Base-by-base conservation (phyloP, 2,797 vertebrate species). In the Scleropages formosus region DNA sequence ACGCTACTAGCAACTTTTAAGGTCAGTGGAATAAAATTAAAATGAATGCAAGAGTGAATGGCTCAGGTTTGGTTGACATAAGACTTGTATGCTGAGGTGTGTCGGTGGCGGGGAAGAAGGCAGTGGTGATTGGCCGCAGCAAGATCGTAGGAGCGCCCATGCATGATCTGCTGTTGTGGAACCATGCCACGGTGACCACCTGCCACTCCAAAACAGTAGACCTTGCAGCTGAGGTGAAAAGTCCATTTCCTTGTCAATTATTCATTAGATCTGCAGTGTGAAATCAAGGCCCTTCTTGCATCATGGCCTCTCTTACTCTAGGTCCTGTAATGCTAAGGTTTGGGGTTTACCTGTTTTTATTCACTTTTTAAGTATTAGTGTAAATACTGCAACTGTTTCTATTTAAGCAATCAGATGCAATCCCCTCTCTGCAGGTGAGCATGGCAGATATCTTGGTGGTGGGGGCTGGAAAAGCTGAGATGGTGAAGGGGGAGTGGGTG, bases 81-180 rank as follows among this genome's bases (percentile, higher is more conserved):
- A 39, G 4, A 2, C 18, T 61, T 31, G 67, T 83, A 67, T 79
- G 27, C 74, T 0, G 78, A 99, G 97, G 97, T 59, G 70, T 97
- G 24, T 91, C 94, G 49, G 90, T 99, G 81, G 94, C 93, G 0
- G 97, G 98, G 65, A 97, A 95, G 74, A 93, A 86, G 4, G 98
- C 97, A 0, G 97, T 99, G 0, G 96, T 99, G 78, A 85, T 99
- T 1, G 98, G 97, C 7, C 96, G 97, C 74, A 99, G 98, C 85
- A 99, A 98, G 89, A 99, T 99, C 0, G 98, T 99, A 0, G 98
- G 98, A 0, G 95, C 97, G 10, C 98, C 98, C 0, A 99, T 99
- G 98, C 95, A 96, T 0, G 97, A 99, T 85, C 88, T 99, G 75
- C 93, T 99, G 80, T 92, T 99, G 66, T 98, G 97, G 95, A 98